Evolutionary conservation across 2,888 invertebrate genomes (phyloP), one percentile per base, ranked within the genome.

Genomic region (Caenorhabditis sp.): DNA sequence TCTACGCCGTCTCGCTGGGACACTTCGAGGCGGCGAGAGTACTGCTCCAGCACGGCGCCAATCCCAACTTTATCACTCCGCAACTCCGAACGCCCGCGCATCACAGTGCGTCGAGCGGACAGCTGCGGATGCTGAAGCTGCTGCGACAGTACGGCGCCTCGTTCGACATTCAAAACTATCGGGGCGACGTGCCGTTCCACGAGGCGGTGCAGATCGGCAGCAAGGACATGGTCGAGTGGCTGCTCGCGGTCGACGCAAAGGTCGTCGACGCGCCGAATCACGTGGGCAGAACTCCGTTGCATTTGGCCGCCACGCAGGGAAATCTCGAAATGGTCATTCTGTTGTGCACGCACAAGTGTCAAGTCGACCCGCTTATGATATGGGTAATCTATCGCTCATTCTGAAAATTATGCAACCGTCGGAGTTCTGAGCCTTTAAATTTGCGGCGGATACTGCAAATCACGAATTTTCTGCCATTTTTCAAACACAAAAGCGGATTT

Each of bases 1-100:
- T 98, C 90, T 99, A 98, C 89, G 95, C 98, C 3, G 95, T 96
- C 1, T 96, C 97, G 0, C 91, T 97, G 58, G 96, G 97, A 0
- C 97, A 98, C 89, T 94, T 95, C 0, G 95, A 96, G 89, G 95
- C 96, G 17, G 95, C 96, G 0, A 93, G 94, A 3, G 92, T 95
- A 2, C 91, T 99, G 43, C 91, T 99, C n/a, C 93, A 94, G 75
- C 93, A 94, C 80, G 95, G 95, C 0, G 95, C 96, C 0, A 93
- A 96, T 89, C 93, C 95, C 0, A 95, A 96, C 90, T 92, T 95
- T 15, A 95, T 95, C 80, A 88, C 88, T 59, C 71, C 80, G 32
- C 80, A 85, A n/a, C 70, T 86, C 3, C 80, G 88, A 1, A 87
- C 87, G 20, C 74, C 88, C 3, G 80, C 83, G 6, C 89, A 89